A percentile compares a stretch with the other conserved stretches of the same genome.
phyloP scores from a whole-genome alignment of 2,113 vertebrate species.

The Heterocephalus glaber region DNA sequence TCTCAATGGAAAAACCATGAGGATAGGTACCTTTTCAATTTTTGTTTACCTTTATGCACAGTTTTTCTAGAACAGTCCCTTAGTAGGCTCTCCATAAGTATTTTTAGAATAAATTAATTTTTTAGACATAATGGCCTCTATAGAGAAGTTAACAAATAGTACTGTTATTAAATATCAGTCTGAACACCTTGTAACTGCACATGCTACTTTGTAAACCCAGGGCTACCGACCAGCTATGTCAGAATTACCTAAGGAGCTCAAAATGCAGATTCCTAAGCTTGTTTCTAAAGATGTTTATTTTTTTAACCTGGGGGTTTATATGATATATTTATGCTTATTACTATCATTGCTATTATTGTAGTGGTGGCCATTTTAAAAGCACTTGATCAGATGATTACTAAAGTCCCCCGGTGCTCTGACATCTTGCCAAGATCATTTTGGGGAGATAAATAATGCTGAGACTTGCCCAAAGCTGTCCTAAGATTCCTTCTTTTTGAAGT shows the following conservation, averaged over 20 bases:
- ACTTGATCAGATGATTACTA: neutral
- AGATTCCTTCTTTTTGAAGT: neutral
- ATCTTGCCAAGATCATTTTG: neutral
- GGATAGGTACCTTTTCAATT: neutral
- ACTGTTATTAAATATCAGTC: neutral
- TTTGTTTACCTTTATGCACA: neutral
- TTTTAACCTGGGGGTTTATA: neutral
- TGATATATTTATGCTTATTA: neutral
- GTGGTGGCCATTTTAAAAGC: neutral
- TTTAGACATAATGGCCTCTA: neutral
- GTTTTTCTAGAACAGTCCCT: neutral
- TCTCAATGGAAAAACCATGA: neutral
- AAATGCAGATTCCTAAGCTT: neutral
- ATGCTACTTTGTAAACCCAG: neutral
- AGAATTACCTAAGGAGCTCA: neutral
- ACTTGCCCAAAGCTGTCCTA: neutral
- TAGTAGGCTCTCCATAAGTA: neutral
- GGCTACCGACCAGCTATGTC: no score
- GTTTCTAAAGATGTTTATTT: neutral
- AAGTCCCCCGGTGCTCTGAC: neutral
- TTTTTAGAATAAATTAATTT: slow-evolving; percentile 30
- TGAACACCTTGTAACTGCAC: neutral
- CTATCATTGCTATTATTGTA: neutral
- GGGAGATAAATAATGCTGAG: neutral
- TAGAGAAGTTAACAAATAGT: neutral